Evolutionary conservation across 2,113 vertebrate genomes (phyloP).

Genomic region (Suncus etruscus): DNA sequence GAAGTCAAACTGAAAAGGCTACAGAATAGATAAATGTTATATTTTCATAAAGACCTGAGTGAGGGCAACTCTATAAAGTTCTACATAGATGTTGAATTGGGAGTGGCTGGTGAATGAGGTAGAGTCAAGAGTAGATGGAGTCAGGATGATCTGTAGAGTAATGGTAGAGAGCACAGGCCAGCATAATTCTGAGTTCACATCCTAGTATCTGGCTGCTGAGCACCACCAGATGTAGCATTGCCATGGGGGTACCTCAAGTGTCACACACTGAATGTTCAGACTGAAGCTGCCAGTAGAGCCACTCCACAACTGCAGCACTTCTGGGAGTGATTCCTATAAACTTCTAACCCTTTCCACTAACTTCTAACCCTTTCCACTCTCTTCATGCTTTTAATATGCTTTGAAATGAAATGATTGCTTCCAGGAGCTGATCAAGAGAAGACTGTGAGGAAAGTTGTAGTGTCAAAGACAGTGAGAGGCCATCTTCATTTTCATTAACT

Average conservation of each 20-base stretch:
- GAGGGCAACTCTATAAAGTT: neutral
- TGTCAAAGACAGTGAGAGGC: neutral
- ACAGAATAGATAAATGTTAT: neutral
- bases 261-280: no score
- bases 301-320: no score
- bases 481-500: neutral
- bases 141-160: neutral
- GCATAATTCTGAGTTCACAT: no score
- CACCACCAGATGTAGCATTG: no score
- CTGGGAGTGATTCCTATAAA: neutral
- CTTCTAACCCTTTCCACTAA: neutral
- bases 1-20: slow-evolving; percentile 10
- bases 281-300: no score
- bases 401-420: neutral
- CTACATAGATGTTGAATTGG: neutral
- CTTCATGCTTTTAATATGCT: neutral
- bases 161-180: no score
- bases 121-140: neutral
- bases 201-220: no score
- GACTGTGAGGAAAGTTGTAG: neutral
- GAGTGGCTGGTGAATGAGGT: neutral
- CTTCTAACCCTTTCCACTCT: neutral
- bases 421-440: neutral
- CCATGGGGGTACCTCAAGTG: no score
- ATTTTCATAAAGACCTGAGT: slow-evolving; percentile 27